Percentiles rank a stretch among this genome's conserved stretches.
Conservation (phyloP, 2,888 invertebrate genomes). For the Zygaena filipendulae region DNA sequence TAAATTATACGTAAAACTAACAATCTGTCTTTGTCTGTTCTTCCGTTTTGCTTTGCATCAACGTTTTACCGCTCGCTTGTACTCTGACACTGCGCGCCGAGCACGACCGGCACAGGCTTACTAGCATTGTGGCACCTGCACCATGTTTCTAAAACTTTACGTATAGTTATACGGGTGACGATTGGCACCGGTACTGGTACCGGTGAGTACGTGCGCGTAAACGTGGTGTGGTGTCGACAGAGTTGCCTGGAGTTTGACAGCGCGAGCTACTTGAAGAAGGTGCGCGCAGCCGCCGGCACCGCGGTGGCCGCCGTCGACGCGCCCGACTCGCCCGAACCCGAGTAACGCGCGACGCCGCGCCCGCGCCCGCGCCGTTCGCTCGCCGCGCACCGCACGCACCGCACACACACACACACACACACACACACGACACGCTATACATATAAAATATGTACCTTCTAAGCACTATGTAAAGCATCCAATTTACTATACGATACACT, state of each 20-base stretch:
- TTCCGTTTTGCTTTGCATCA: no score
- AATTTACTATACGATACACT: no score
- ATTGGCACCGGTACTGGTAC: not conserved
- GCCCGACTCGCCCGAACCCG: constrained; percentile 62
- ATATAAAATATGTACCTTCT: no score
- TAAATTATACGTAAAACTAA: constrained; percentile 39
- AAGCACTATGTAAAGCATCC: no score
- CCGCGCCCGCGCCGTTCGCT: constrained; percentile 18
- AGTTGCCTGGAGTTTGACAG: constrained; percentile 67
- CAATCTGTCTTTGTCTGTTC: constrained; percentile 44
- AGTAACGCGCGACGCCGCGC: constrained; percentile 28
- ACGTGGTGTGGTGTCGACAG: constrained; percentile 37
- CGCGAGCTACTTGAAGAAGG: constrained; percentile 57
- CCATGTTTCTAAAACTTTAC: no score
- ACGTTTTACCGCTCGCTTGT: no score
- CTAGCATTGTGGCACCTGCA: constrained; percentile 4
- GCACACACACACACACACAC: constrained; percentile 11
- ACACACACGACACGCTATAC: constrained; percentile 4
- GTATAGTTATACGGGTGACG: no score
- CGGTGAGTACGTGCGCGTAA: no score
- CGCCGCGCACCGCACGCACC: constrained; percentile 10
- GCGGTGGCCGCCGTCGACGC: constrained; percentile 49
- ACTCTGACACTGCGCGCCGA: no score
- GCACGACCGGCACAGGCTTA: constrained; percentile 5
- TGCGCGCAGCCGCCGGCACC: constrained; percentile 46